Conservation (phyloP, 1,140 invertebrate genomes). For the Helicorthomorpha holstii region DNA sequence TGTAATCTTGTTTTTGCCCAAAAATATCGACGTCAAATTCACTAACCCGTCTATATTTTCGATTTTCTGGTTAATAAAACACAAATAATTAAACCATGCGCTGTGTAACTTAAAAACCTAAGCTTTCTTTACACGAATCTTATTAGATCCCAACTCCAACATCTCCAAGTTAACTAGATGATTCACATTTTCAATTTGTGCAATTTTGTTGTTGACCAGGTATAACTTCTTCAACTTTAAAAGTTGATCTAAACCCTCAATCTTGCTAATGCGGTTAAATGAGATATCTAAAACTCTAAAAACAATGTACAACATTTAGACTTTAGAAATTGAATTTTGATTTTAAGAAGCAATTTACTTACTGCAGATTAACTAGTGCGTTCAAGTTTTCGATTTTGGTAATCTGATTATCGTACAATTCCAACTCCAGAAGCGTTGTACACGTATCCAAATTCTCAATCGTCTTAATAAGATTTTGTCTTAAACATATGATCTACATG, state of each 20-base stretch:
- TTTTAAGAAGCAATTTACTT: slow-evolving; percentile 27
- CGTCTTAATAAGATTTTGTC: slow-evolving; percentile 89
- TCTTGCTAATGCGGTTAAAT: slow-evolving; percentile 87
- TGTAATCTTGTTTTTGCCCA: slow-evolving; percentile 93
- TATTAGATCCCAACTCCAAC: slow-evolving; percentile 90
- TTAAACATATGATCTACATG: slow-evolving; percentile 53
- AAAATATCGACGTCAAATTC: slow-evolving; percentile 56
- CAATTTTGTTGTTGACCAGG: slow-evolving; percentile 83
- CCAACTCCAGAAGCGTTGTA: slow-evolving; percentile 61
- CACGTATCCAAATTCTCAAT: slow-evolving; percentile 71
- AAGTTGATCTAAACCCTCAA: slow-evolving; percentile 66
- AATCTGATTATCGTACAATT: slow-evolving; percentile 95
- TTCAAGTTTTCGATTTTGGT: slow-evolving; percentile 76
- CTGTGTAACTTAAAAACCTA: background rate
- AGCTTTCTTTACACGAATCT: slow-evolving; percentile 48
- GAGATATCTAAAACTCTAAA: slow-evolving; percentile 79
- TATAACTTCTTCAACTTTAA: slow-evolving; percentile 71
- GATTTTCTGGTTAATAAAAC: slow-evolving; percentile 40
- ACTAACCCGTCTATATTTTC: slow-evolving; percentile 60
- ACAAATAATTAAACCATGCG: slow-evolving; percentile 5
- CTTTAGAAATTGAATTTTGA: background rate
- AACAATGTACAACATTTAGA: slow-evolving; percentile 19
- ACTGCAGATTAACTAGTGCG: slow-evolving; percentile 73
- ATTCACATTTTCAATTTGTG: slow-evolving; percentile 77
- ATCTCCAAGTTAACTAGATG: slow-evolving; percentile 60